Conservation (phyloP, 92 coral and sea anemone species). For the Pocillopora grandis region DNA sequence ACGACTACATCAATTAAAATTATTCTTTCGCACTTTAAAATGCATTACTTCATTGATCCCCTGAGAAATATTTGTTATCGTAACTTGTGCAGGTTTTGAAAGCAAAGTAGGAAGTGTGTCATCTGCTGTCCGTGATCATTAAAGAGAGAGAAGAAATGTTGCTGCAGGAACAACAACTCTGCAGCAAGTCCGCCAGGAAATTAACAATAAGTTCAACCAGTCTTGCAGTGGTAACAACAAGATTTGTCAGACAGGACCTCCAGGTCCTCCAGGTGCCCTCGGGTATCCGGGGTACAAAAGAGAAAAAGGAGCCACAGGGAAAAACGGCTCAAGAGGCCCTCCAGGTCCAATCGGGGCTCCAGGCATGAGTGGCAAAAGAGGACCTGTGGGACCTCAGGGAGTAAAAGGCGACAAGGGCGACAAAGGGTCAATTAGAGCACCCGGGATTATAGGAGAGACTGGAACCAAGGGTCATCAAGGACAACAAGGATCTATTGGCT, state of each 20-base stretch:
- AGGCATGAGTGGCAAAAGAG: not conserved
- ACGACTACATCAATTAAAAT: too few relatives aligned
- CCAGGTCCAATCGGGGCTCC: not conserved
- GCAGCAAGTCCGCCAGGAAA: not conserved
- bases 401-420: not conserved
- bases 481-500: too few relatives aligned
- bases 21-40: too few relatives aligned
- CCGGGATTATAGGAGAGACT: too few relatives aligned
- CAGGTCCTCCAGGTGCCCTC: not conserved
- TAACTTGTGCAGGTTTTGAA: too few relatives aligned
- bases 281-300: not conserved
- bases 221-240: not conserved
- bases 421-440: not conserved
- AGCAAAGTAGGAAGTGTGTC: too few relatives aligned
- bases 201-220: not conserved
- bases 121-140: too few relatives aligned
- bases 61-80: too few relatives aligned
- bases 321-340: not conserved
- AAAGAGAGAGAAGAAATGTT: too few relatives aligned
- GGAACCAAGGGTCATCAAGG: too few relatives aligned
- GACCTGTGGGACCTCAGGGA: not conserved
- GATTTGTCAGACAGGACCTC: not conserved
- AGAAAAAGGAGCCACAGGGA: not conserved
- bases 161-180: too few relatives aligned
- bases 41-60: too few relatives aligned